Evolutionary conservation across 2,797 vertebrate species (phyloP), one percentile per base, ranked within the genome.

Genomic region (Cetoscarus ocellatus): DNA sequence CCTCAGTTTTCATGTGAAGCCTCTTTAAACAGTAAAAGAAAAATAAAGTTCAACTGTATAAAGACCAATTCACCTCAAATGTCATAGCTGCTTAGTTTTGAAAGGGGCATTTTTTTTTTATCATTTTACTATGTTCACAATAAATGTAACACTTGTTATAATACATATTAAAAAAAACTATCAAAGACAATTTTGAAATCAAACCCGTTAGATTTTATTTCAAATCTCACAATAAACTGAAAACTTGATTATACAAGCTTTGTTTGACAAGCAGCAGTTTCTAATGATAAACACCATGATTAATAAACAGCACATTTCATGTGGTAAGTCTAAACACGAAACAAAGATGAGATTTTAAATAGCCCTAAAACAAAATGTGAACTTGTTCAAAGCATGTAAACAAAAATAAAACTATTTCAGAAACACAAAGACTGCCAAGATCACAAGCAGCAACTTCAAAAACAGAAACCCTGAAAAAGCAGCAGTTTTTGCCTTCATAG

Each of bases 201-300:
- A 10, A 53, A 15, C 17, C 67, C 77, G 71, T 71, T 75, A 67
- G 68, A 80, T 72, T 91, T 90, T 82, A 88, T 84, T 88, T 70
- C 54, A 75, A 75, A 57, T 82, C 35, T 80, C 49, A 70, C 84
- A 43, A 61, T 35, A 60, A 76, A 27, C 84, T 61, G 61, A 10
- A 82, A 66, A 73, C 73, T 15, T 64, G 69, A 73, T 78, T 61
- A 60, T 76, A 83, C 76, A 83, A 77, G 52, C 61, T 80, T 71
- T 77, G 13, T 19, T 18, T 1, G 3, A 83, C 34, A 64, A 54
- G 14, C 57, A 17, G 57, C 36, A 0, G 38, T 59, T 63, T 60
- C 19, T 69, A 54, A 77, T 39, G 38, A 63, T 63, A 55, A 68
- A 64, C 50, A 59, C 27, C 15, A 27, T 27, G 19, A 68, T 38